phyloP scores from a whole-genome alignment of 2,888 invertebrate species.

The Ceriagrion tenellum region DNA sequence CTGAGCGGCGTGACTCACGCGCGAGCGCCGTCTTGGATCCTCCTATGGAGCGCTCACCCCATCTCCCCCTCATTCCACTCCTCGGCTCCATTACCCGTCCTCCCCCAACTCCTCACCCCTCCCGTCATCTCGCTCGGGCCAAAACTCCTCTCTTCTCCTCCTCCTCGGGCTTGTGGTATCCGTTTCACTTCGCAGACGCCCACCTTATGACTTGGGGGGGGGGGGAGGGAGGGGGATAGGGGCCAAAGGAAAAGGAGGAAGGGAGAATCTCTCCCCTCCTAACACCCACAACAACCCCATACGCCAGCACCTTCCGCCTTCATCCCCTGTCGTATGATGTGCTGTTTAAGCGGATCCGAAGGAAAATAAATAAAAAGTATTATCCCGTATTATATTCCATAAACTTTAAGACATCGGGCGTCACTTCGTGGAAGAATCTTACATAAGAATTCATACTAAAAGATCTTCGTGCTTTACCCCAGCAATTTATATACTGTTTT shows the following conservation, averaged over 20 bases:
- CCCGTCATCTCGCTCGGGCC: not conserved
- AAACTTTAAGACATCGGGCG: too few species aligned
- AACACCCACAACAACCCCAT: not conserved
- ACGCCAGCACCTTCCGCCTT: too few species aligned
- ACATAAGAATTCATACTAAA: too few species aligned
- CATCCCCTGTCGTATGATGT: not conserved
- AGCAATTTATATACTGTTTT: too few species aligned
- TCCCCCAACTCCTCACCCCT: not conserved
- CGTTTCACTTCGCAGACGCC: conserved; percentile 58
- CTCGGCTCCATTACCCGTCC: not conserved
- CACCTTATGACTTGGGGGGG: not conserved
- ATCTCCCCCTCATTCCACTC: not conserved
- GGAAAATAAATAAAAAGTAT: too few species aligned
- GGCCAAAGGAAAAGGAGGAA: not conserved
- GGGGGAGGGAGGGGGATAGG: too few species aligned
- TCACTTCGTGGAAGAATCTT: too few species aligned
- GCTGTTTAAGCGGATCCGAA: not conserved
- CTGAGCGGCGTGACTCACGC: conserved; percentile 25
- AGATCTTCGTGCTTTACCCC: too few species aligned
- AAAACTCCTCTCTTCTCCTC: not conserved
- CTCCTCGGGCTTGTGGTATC: conserved; percentile 21
- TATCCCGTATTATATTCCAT: too few species aligned
- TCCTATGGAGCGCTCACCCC: not conserved
- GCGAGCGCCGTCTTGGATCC: not conserved
- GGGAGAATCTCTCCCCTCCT: not conserved